Evolutionary conservation across 2,113 vertebrate species (phyloP), one percentile per base, ranked within the genome.

Genomic region (Hippolais icterina): DNA sequence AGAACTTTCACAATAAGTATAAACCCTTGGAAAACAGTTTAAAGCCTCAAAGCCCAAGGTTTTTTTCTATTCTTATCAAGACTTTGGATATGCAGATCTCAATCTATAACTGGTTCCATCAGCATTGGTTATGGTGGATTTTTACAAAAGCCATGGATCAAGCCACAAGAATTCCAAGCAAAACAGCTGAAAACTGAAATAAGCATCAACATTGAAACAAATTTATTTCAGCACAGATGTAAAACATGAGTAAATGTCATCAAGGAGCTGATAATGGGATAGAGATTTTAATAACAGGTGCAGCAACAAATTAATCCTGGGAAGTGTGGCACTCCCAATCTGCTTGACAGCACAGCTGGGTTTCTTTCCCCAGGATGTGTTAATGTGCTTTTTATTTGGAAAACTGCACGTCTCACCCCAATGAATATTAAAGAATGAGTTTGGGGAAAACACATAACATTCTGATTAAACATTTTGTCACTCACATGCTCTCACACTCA

Each of bases 251-350:
- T 25, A 89, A 59, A 79, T 92, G 33, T 25, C 88, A 90, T 69
- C n/a, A 83, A 81, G 52, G 5, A 59, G 44, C 19, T 90, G 71
- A 74, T 84, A 83, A 31, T 41, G 11, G 65, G 60, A n/a, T 28
- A 66, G 78, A 63, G 88, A 74, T 52, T 89, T 94, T 89, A 89
- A 74, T 93, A 92, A 84, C 68, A 95, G 91, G 42, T 95, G 88
- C 46, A 90, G 83, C 27, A 90, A 92, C 81, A 85, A 77, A 83
- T n/a, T 61, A 93, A 93, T 70, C 68, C 66, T 65, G 54, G 50
- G 53, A 88, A 86, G 75, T 35, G 63, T 54, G 75, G 68, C 64
- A 63, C 41, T 89, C 91, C 54, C 52, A 53, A 20, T 90, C 54
- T 78, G 49, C 47, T 54, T 71, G 76, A 81, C 80, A 90, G 86